Conservation (phyloP, 2,888 invertebrate genomes). For the Ormyrus nitidulus region DNA sequence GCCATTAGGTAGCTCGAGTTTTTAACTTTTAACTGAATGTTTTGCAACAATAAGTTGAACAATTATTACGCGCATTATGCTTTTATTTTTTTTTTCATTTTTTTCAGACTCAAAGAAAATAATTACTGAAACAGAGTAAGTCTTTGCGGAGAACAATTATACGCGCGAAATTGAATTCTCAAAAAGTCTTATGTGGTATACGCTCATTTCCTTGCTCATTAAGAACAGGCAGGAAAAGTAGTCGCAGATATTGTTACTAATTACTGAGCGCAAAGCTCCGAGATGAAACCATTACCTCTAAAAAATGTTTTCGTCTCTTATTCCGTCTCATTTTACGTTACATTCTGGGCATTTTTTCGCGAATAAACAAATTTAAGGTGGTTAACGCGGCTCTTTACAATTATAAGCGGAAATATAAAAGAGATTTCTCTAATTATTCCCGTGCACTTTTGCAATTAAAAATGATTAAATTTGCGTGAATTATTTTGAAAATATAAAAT, state of each 20-base stretch:
- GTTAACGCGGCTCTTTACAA: neutral
- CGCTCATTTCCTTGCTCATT: conserved; percentile 71
- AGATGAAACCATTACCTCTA: conserved; percentile 62
- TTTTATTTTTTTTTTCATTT: conserved; percentile 20
- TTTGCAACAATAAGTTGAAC: conserved; percentile 21
- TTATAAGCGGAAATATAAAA: neutral
- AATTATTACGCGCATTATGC: conserved; percentile 27
- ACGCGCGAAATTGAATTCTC: conserved; percentile 63
- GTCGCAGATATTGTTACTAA: conserved; percentile 71
- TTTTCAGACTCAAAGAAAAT: conserved; percentile 30
- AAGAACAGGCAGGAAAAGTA: conserved; percentile 59
- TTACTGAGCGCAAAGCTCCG: conserved; percentile 64
- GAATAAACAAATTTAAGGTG: neutral
- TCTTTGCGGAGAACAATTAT: conserved; percentile 62
- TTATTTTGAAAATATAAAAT: neutral
- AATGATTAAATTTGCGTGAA: too few relatives aligned
- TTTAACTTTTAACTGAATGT: conserved; percentile 5
- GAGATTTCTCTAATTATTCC: neutral
- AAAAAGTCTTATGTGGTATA: conserved; percentile 61
- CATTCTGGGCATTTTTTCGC: conserved; percentile 6
- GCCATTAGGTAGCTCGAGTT: conserved; percentile 9
- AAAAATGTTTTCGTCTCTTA: conserved; percentile 60
- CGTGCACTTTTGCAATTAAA: too few relatives aligned
- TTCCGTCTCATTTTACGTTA: conserved; percentile 49
- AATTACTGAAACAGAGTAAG: conserved; percentile 55